Percentiles rank a stretch among this genome's conserved stretches.
These are phyloP conservation scores for Melipona quadrifasciata DNA, from an alignment of 1,140 invertebrate genomes.

Conservation along the genomic window DNA sequence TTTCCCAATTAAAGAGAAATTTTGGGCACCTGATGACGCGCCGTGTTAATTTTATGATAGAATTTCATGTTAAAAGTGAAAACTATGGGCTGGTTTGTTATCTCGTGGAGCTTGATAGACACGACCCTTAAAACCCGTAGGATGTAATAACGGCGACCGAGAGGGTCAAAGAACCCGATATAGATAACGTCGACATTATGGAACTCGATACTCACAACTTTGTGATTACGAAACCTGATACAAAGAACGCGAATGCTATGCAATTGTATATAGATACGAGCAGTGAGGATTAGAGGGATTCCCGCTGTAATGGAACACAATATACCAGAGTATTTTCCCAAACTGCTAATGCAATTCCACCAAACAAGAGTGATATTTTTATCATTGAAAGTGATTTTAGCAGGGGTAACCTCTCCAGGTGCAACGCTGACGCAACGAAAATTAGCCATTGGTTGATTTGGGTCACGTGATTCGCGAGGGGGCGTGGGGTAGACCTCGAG, in stretches of 20 bases:
- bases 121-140: neutral
- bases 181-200: conserved; percentile 4
- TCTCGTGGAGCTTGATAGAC: neutral
- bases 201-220: neutral
- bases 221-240: neutral
- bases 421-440: no score
- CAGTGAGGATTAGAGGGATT: neutral
- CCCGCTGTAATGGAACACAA: neutral
- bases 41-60: no score
- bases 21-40: no score
- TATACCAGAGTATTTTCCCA: neutral
- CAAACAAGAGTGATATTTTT: neutral
- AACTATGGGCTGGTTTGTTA: neutral
- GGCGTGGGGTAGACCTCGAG: no score
- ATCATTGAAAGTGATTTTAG: no score
- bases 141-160: conserved; percentile 12
- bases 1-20: no score
- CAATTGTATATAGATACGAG: neutral
- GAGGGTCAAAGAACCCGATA: conserved; percentile 3
- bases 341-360: neutral
- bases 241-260: neutral
- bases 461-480: no score
- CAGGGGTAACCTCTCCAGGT: no score
- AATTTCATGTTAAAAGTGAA: no score
- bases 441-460: no score